Evolutionary conservation across 2,797 vertebrate genomes (phyloP).

Genomic region (Pseudochromis fuscus): DNA sequence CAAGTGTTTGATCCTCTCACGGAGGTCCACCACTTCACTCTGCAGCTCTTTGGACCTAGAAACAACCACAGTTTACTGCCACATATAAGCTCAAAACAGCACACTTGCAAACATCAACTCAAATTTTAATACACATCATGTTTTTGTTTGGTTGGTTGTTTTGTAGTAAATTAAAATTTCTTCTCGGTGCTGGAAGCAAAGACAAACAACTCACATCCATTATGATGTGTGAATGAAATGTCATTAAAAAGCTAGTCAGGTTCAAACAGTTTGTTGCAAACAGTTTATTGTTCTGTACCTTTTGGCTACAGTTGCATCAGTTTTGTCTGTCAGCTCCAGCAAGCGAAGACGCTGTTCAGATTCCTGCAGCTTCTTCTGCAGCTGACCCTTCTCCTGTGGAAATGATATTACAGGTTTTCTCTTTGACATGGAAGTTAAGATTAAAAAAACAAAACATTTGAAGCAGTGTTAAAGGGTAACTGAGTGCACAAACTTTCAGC

Average conservation of each 20-base stretch:
- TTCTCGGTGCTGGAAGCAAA: background rate
- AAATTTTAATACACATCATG: background rate
- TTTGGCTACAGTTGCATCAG: constrained; percentile 67
- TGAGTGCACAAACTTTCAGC: background rate
- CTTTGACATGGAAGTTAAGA: background rate
- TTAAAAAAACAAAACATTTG: too few species aligned
- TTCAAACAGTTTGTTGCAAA: too few species aligned
- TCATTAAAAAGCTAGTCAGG: background rate
- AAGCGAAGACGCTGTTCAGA: constrained; percentile 86
- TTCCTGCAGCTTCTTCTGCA: constrained; percentile 89
- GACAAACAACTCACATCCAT: background rate
- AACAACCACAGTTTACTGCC: constrained; percentile 4
- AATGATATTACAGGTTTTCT: background rate
- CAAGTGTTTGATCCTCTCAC: constrained; percentile 94
- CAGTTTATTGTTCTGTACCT: too few species aligned
- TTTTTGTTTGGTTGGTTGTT: too few species aligned
- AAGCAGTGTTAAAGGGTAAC: too few species aligned
- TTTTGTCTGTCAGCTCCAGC: constrained; percentile 80
- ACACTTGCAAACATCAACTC: constrained; percentile 4
- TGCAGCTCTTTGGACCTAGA: constrained; percentile 90
- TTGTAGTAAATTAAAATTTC: too few species aligned
- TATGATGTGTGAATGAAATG: background rate
- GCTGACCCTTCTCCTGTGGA: constrained; percentile 91
- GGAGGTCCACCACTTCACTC: constrained; percentile 86
- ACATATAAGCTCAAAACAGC: background rate